These are phyloP conservation scores for Acromyrmex charruanus DNA, from an alignment of 1,140 invertebrate species.

Conservation along the genomic window DNA sequence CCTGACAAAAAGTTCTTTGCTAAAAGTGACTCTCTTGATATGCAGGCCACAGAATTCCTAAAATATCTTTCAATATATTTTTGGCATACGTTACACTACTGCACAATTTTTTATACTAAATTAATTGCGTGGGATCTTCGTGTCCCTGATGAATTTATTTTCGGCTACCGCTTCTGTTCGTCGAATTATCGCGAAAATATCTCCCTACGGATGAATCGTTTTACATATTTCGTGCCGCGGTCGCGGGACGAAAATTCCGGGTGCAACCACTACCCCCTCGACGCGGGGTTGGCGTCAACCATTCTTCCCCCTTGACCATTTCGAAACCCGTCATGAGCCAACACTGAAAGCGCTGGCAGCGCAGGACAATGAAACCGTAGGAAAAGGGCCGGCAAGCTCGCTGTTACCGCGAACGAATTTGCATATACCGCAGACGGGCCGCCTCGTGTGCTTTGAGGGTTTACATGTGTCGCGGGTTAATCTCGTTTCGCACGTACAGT, in stretches of 20 bases:
- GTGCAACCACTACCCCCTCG: neutral
- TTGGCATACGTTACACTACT: neutral
- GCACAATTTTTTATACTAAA: neutral
- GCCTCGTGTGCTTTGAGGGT: slow-evolving; percentile 55
- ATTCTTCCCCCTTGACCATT: neutral
- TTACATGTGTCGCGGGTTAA: slow-evolving; percentile 61
- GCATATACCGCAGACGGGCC: slow-evolving; percentile 51
- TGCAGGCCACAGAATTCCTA: neutral
- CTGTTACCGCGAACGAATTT: slow-evolving; percentile 55
- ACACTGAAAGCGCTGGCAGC: neutral
- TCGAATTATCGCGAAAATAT: slow-evolving; percentile 5
- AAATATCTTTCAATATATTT: neutral
- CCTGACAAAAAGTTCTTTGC: neutral
- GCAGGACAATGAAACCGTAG: slow-evolving; percentile 36
- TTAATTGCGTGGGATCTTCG: neutral
- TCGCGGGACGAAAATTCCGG: slow-evolving; percentile 6
- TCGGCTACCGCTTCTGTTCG: neutral
- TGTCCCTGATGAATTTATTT: neutral
- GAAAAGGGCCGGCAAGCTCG: slow-evolving; percentile 37
- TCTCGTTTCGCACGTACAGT: slow-evolving; percentile 43
- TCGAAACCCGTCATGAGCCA: slow-evolving; percentile 9
- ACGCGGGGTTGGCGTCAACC: neutral
- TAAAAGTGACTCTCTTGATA: neutral
- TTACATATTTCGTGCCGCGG: slow-evolving; percentile 17
- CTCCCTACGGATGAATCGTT: neutral